Percentiles rank a stretch among this genome's conserved stretches.
Evolutionary conservation across 2,888 invertebrate genomes (phyloP).

Genomic region (Phania funesta): DNA sequence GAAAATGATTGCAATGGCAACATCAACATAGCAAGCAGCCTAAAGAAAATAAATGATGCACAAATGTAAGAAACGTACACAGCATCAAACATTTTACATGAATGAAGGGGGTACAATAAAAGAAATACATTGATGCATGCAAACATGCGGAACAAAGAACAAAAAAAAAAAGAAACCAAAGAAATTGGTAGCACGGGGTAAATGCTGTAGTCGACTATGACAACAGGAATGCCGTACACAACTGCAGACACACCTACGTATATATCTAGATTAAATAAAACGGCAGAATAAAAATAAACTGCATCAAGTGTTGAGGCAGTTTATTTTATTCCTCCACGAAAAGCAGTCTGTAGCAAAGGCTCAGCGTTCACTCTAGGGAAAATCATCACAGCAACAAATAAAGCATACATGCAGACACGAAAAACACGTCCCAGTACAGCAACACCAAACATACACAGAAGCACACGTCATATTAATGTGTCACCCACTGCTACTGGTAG

Average conservation of each 20-base stretch:
- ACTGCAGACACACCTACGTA: neutral
- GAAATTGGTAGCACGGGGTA: constrained; percentile 36
- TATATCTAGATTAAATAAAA: constrained; percentile 9
- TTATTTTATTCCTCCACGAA: constrained; percentile 28
- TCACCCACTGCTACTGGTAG: constrained; percentile 4
- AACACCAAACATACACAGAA: neutral
- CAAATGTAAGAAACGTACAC: constrained; percentile 26
- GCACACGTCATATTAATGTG: constrained; percentile 24
- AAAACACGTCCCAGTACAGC: neutral
- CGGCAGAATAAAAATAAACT: constrained; percentile 49
- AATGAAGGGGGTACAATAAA: neutral
- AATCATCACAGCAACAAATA: neutral
- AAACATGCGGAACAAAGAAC: constrained; percentile 13
- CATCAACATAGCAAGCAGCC: constrained; percentile 50
- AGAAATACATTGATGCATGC: constrained; percentile 27
- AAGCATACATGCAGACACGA: neutral
- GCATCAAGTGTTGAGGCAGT: constrained; percentile 62
- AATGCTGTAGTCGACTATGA: constrained; percentile 21
- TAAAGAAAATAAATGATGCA: constrained; percentile 42
- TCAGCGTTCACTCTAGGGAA: constrained; percentile 18
- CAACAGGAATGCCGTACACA: constrained; percentile 43
- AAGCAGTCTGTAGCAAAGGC: constrained; percentile 20
- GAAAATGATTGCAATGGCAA: constrained; percentile 76
- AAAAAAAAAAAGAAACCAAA: neutral
- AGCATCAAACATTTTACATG: neutral